phyloP scores from a whole-genome alignment of 2,113 vertebrate species.

The Myanophis thanlyinensis region DNA sequence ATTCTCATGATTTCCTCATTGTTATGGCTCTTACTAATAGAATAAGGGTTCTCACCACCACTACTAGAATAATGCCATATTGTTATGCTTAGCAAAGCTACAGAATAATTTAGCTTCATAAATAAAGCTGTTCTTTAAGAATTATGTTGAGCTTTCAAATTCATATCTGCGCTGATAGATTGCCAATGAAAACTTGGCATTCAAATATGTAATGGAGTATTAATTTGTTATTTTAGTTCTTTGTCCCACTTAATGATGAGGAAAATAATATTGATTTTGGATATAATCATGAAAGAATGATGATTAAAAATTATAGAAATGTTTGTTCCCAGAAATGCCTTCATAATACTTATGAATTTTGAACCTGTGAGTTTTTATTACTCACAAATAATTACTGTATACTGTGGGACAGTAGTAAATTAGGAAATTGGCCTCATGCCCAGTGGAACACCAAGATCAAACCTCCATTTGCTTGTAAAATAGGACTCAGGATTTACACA shows the following conservation, averaged over 20 bases:
- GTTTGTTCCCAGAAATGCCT: slow-evolving; percentile 62
- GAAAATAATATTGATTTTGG: slow-evolving; percentile 76
- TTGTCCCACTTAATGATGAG: slow-evolving; percentile 66
- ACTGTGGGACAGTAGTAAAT: slow-evolving; percentile 62
- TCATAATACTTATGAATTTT: slow-evolving; percentile 63
- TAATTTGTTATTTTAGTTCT: slow-evolving; percentile 66
- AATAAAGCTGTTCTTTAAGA: slow-evolving; percentile 40
- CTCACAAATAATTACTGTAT: slow-evolving; percentile 69
- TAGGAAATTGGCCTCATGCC: slow-evolving; percentile 58
- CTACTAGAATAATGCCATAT: not conserved
- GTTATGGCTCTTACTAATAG: not conserved
- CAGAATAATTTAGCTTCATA: slow-evolving; percentile 6
- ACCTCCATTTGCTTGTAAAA: slow-evolving; percentile 68
- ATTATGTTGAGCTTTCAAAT: slow-evolving; percentile 51
- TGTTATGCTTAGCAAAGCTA: not conserved
- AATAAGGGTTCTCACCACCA: not conserved
- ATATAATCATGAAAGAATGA: slow-evolving; percentile 61
- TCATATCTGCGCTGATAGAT: slow-evolving; percentile 42
- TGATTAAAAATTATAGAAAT: slow-evolving; percentile 66
- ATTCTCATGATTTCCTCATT: not conserved
- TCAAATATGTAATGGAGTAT: slow-evolving; percentile 42
- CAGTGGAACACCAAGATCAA: slow-evolving; percentile 61
- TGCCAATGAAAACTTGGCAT: slow-evolving; percentile 59
- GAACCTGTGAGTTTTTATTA: slow-evolving; percentile 65
- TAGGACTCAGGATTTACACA: slow-evolving; percentile 53